phyloP scores from a whole-genome alignment of 2,113 vertebrate genomes.

The Callaeas wilsoni region DNA sequence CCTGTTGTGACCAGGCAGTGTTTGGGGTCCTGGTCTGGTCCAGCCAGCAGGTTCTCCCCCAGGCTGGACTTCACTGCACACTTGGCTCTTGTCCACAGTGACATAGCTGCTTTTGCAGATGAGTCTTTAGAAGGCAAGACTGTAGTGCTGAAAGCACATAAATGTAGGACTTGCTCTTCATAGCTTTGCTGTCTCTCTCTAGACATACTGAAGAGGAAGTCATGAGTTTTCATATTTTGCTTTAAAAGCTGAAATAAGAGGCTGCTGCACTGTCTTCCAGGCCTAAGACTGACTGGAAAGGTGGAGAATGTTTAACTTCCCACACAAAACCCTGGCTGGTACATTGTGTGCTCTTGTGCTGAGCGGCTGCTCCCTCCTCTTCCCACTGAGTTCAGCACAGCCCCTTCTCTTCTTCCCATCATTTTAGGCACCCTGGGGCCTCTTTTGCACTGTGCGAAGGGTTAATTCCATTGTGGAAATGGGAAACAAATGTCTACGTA shows the following conservation, averaged over 20 bases:
- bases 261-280: not conserved
- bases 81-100: fast-evolving
- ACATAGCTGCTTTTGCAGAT: not conserved
- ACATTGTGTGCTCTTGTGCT: fast-evolving
- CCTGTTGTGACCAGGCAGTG: not conserved
- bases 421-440: not conserved
- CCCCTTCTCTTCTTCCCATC: not conserved
- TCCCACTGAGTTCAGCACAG: not conserved
- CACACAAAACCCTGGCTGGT: not conserved
- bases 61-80: not conserved
- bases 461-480: not conserved
- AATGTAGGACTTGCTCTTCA: not conserved
- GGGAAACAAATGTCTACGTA: not conserved
- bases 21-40: not conserved
- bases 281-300: not conserved
- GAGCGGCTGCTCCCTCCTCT: not conserved
- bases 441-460: not conserved
- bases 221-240: fast-evolving
- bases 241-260: not conserved
- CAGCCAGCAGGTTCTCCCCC: not conserved
- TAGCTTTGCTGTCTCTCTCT: not conserved
- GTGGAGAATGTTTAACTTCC: not conserved
- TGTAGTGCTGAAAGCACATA: not conserved
- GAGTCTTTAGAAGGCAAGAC: not conserved
- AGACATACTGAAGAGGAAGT: not conserved